A percentile compares a stretch with the other conserved stretches of the same genome.
These are phyloP conservation scores for Cheilosia vulpina DNA, from an alignment of 2,888 invertebrate genomes.

Conservation along the genomic window DNA sequence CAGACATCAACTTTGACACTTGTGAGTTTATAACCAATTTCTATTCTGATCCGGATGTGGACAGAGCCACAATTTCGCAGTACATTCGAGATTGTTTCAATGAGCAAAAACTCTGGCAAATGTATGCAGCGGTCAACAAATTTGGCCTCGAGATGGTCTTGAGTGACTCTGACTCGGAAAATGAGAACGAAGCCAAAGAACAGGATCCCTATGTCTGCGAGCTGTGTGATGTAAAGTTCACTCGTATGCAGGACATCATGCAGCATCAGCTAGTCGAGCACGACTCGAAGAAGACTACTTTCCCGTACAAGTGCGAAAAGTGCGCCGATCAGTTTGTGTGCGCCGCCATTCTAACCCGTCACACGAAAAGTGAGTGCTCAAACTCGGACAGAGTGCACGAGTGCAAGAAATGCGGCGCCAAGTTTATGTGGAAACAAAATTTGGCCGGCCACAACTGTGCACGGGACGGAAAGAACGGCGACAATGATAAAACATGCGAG, in stretches of 20 bases:
- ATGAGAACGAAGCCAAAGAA: conserved; percentile 76
- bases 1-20: conserved; percentile 76
- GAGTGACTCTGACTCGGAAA: conserved; percentile 82
- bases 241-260: conserved; percentile 77
- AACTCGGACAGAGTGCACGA: conserved; percentile 77
- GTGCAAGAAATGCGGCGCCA: conserved; percentile 79
- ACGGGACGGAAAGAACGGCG: conserved; percentile 70
- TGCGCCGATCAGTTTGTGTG: conserved; percentile 85
- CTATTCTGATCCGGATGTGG: conserved; percentile 50
- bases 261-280: conserved; percentile 79
- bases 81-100: conserved; percentile 77
- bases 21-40: conserved; percentile 76
- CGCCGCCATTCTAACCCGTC: conserved; percentile 84
- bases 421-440: conserved; percentile 81
- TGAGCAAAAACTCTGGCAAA: conserved; percentile 77
- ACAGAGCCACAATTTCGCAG: conserved; percentile 65
- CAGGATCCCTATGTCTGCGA: conserved; percentile 77
- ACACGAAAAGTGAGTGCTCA: conserved; percentile 83
- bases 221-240: conserved; percentile 77
- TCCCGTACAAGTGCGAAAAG: conserved; percentile 84
- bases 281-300: conserved; percentile 80
- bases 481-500: conserved; percentile 83
- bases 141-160: conserved; percentile 81
- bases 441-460: conserved; percentile 77
- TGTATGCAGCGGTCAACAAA: conserved; percentile 80